These are phyloP conservation scores for Callospermophilus lateralis DNA, from an alignment of 2,113 vertebrate genomes.

Conservation along the genomic window DNA sequence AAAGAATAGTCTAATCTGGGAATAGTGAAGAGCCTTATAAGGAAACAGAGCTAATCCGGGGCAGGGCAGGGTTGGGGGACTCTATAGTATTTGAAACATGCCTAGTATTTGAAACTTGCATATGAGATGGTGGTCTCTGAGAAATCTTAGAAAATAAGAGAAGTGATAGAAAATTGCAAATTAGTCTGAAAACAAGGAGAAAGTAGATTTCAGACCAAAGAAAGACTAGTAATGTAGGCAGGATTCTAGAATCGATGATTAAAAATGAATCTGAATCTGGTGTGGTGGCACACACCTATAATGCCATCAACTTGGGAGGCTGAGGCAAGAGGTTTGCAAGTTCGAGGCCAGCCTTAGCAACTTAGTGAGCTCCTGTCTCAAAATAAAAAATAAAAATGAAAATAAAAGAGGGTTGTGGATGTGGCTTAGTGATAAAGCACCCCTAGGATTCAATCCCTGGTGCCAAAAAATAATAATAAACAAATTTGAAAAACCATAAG, in stretches of 20 bases:
- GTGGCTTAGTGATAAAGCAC: too few relatives aligned
- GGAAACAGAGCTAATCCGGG: background rate
- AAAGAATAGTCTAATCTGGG: background rate
- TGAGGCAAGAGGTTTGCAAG: background rate
- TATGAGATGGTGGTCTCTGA: background rate
- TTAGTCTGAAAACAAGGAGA: slow-evolving; percentile 6
- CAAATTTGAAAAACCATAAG: too few relatives aligned
- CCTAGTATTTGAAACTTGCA: background rate
- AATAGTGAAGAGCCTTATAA: background rate
- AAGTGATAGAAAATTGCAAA: background rate
- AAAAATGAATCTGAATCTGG: background rate
- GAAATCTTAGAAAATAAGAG: slow-evolving; percentile 44
- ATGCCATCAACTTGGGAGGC: background rate
- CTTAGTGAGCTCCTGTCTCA: background rate
- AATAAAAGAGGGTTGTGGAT: too few relatives aligned
- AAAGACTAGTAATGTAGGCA: background rate
- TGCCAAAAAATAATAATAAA: too few relatives aligned
- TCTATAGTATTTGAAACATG: background rate
- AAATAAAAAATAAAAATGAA: background rate
- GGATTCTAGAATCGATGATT: slow-evolving; percentile 1
- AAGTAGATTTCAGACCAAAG: slow-evolving; percentile 48
- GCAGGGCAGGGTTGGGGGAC: too few relatives aligned
- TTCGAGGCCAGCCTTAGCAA: background rate
- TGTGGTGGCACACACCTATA: background rate
- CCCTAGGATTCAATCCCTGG: too few relatives aligned